Percentiles rank a stretch among this genome's conserved stretches.
phyloP scores from a whole-genome alignment of 1,140 invertebrate genomes.

The Teleopsis dalmanni region DNA sequence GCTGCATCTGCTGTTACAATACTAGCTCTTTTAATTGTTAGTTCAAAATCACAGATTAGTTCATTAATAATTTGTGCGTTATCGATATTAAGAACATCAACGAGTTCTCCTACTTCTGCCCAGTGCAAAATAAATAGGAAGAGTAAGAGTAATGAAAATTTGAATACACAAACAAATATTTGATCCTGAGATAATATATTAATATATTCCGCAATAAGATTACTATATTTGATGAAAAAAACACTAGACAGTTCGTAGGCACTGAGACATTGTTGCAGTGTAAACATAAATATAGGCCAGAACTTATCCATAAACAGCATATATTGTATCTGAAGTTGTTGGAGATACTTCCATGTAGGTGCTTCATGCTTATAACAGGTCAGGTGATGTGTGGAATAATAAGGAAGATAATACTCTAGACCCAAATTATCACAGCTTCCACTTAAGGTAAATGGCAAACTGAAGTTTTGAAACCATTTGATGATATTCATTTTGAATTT shows the following conservation, averaged over 20 bases:
- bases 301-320: background rate
- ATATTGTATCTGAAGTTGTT: background rate
- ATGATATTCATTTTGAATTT: too few relatives aligned
- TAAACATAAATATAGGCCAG: background rate
- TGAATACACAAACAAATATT: constrained; percentile 10
- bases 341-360: constrained; percentile 6
- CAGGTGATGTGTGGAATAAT: background rate
- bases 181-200: constrained; percentile 8
- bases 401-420: background rate
- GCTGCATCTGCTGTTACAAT: constrained; percentile 29
- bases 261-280: background rate
- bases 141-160: constrained; percentile 9
- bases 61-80: too few relatives aligned
- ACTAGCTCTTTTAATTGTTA: too few relatives aligned
- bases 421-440: too few relatives aligned
- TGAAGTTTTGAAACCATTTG: too few relatives aligned
- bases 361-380: background rate
- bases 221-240: background rate
- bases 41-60: constrained; percentile 32
- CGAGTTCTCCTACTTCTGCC: constrained; percentile 2
- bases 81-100: too few relatives aligned
- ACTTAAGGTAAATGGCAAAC: too few relatives aligned
- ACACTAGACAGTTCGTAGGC: background rate
- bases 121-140: constrained; percentile 16
- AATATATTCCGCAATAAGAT: background rate